Percentiles rank a stretch among this genome's conserved stretches.
Evolutionary conservation across 2,888 invertebrate species (phyloP).

Genomic region (Encarsia formosa): DNA sequence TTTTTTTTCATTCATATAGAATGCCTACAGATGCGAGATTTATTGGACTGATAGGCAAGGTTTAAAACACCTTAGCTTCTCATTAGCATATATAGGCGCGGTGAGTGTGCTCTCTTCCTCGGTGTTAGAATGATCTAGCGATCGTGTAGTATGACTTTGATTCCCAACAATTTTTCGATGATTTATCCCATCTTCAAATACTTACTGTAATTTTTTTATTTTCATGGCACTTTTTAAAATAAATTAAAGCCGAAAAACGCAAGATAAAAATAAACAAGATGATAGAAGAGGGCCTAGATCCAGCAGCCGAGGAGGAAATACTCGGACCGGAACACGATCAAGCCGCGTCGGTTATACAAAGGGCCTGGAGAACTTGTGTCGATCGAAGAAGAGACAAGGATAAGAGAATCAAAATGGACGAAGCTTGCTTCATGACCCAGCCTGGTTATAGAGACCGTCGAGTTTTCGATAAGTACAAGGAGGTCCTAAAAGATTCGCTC

Average conservation of each 20-base stretch:
- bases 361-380: conserved; percentile 52
- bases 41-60: no score
- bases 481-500: conserved; percentile 34
- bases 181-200: neutral
- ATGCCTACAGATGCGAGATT: no score
- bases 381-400: conserved; percentile 48
- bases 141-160: no score
- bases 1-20: neutral
- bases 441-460: conserved; percentile 53
- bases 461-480: conserved; percentile 52
- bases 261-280: conserved; percentile 18
- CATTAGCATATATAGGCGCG: no score
- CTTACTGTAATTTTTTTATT: no score
- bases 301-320: conserved; percentile 25
- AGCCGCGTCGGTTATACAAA: conserved; percentile 50
- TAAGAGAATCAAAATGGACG: conserved; percentile 51
- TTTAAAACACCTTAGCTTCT: no score
- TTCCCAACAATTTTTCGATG: neutral
- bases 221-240: no score
- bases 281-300: conserved; percentile 24
- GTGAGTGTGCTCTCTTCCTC: no score
- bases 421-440: conserved; percentile 58
- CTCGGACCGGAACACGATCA: conserved; percentile 17
- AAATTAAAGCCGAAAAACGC: neutral
- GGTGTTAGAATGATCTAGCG: no score